Base-by-base conservation (phyloP, 2,113 vertebrate species). In the Nothobranchius furzeri region DNA sequence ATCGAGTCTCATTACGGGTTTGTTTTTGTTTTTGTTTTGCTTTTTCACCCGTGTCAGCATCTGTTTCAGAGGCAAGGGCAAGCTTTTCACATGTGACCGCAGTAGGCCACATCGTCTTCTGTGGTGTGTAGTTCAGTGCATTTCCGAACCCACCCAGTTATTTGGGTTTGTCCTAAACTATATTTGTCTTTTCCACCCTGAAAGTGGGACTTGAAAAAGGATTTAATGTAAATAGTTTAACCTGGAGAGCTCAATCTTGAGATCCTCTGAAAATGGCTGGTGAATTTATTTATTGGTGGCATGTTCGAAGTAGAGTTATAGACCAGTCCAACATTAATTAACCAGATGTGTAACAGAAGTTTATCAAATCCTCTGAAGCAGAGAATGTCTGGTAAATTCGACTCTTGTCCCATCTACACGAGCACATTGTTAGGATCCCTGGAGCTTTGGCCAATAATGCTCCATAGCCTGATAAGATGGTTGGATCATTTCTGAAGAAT, bases 121-220 rank as follows among this genome's bases (percentile, higher is more conserved):
- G 94, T 91, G 95, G 95, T 92, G 91, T 93, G 91, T 91, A 92
- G 92, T 91, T 91, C 92, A 89, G 91, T 59, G 89, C 92, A 92
- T 94, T 93, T 88, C 75, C 77, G 90, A 94, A 92, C 94, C 93
- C 94, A 92, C 94, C 94, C 93, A 89, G 92, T 92, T 93, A 95
- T 95, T 95, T 95, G 92, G 94, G 94, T 94, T 95, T 92, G 88
- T 92, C 83, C 85, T 83, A 92, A 92, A 94, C 95, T 97, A 96
- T 96, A 95, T 96, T 96, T 94, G 95, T 94, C 90, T 86, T 61
- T 75, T 73, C 85, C 71, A 58, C 12, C 88, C 89, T 93, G 94
- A 95, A 96, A 93, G 92, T 93, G 87, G 92, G 91, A 92, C 88
- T 94, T 92, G 88, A 93, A 93, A 91, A 92, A 92, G 83, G 86